A percentile compares a stretch with the other conserved stretches of the same genome.
phyloP scores from a whole-genome alignment of 1,140 invertebrate genomes.

The Brachionus koreanus region DNA sequence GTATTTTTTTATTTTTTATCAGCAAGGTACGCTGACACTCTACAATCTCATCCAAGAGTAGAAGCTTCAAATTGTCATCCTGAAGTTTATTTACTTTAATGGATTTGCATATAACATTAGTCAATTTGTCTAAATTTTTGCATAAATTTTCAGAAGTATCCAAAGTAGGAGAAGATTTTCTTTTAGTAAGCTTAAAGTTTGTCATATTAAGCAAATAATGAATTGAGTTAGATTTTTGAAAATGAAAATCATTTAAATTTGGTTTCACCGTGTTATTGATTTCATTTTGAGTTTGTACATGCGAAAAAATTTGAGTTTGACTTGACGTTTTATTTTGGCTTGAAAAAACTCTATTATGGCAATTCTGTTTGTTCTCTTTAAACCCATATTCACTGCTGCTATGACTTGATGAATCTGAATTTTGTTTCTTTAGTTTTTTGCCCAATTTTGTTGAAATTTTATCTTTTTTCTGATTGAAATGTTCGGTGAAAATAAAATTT shows the following conservation, averaged over 20 bases:
- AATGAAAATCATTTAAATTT: not conserved
- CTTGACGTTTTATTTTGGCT: not conserved
- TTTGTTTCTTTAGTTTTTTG: not conserved
- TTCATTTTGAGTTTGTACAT: not conserved
- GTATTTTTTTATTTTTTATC: not conserved
- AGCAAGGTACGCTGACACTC: conserved; percentile 17
- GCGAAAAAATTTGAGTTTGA: not conserved
- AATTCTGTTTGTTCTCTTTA: not conserved
- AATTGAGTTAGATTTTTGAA: not conserved
- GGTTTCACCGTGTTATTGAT: not conserved
- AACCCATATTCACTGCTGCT: not conserved
- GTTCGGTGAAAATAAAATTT: not conserved
- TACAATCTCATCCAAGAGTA: conserved; percentile 32
- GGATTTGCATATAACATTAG: not conserved
- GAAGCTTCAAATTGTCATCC: conserved; percentile 30
- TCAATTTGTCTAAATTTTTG: conserved; percentile 25
- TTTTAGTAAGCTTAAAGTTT: not conserved
- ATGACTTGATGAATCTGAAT: not conserved
- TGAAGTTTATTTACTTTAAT: not conserved
- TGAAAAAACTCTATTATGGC: not conserved
- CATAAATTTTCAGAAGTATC: not conserved
- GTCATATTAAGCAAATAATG: not conserved
- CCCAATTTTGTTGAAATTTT: not conserved
- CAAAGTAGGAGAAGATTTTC: not conserved
- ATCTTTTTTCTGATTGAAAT: not conserved